Evolutionary conservation across 92 coral and sea anemone species (phyloP).

Genomic region (Palythoa caribaeorum): DNA sequence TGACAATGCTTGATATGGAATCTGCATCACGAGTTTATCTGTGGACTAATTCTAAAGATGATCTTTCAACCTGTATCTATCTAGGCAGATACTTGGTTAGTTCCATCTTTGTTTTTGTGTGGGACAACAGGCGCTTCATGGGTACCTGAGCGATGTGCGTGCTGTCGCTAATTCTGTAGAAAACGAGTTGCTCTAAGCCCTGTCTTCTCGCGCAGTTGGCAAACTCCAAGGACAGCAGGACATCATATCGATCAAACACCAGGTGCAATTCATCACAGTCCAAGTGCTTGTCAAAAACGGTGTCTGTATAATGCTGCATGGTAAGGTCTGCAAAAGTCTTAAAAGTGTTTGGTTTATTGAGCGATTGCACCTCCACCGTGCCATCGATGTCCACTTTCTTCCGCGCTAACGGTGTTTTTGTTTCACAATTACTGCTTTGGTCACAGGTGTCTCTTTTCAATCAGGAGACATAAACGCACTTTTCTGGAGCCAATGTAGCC

Average conservation of each 20-base stretch:
- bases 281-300: constrained; percentile 24
- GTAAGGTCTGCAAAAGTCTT: constrained; percentile 46
- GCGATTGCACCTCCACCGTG: constrained; percentile 59
- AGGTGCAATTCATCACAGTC: constrained; percentile 56
- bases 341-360: constrained; percentile 55
- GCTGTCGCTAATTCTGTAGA: constrained; percentile 34
- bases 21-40: not conserved
- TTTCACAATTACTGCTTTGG: not conserved
- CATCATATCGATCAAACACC: constrained; percentile 61
- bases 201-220: constrained; percentile 47
- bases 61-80: not conserved
- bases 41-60: not conserved
- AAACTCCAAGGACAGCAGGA: constrained; percentile 45
- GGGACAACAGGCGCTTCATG: constrained; percentile 36
- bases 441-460: constrained; percentile 54
- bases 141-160: constrained; percentile 42
- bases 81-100: constrained; percentile 8
- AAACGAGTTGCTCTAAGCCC: constrained; percentile 33
- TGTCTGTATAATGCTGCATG: constrained; percentile 35
- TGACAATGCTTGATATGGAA: not conserved
- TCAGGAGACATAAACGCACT: constrained; percentile 59
- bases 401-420: constrained; percentile 5
- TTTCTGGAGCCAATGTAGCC: constrained; percentile 57
- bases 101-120: constrained; percentile 53
- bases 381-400: constrained; percentile 58